Percentiles rank a stretch among this genome's conserved stretches.
Conservation (phyloP, 2,113 vertebrate genomes). For the Stigmatopora argus region DNA sequence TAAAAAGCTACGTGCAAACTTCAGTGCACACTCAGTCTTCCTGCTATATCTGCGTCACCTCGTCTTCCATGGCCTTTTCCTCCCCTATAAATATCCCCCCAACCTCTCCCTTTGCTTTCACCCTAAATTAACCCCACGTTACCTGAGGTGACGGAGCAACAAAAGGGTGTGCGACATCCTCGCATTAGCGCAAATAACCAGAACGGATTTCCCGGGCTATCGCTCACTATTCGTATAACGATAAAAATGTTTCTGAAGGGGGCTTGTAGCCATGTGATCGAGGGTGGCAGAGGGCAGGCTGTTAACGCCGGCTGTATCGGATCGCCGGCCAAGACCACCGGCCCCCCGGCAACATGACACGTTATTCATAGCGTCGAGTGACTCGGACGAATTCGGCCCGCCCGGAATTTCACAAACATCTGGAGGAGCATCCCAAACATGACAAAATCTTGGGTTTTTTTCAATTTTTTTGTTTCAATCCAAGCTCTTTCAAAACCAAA, state of each 20-base stretch:
- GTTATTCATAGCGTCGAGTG: conserved; percentile 53
- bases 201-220: conserved; percentile 11
- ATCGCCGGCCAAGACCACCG: conserved; percentile 33
- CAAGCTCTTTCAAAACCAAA: not conserved
- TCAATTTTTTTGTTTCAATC: not conserved
- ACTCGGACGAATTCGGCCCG: conserved; percentile 24
- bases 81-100: conserved; percentile 59
- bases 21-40: not conserved
- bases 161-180: conserved; percentile 14
- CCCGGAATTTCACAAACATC: conserved; percentile 22
- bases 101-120: conserved; percentile 13
- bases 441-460: not conserved
- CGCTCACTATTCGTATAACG: not conserved
- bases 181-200: conserved; percentile 33
- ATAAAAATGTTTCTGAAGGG: not conserved
- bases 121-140: conserved; percentile 2
- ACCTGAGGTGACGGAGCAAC: not conserved
- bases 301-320: conserved; percentile 49
- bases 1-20: conserved; percentile 1
- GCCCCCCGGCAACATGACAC: conserved; percentile 25
- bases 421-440: not conserved
- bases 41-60: conserved; percentile 40
- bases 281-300: conserved; percentile 32
- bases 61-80: conserved; percentile 62
- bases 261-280: conserved; percentile 11